Base-by-base conservation (phyloP, 2,888 invertebrate genomes). In the Diplolepis rosae region DNA sequence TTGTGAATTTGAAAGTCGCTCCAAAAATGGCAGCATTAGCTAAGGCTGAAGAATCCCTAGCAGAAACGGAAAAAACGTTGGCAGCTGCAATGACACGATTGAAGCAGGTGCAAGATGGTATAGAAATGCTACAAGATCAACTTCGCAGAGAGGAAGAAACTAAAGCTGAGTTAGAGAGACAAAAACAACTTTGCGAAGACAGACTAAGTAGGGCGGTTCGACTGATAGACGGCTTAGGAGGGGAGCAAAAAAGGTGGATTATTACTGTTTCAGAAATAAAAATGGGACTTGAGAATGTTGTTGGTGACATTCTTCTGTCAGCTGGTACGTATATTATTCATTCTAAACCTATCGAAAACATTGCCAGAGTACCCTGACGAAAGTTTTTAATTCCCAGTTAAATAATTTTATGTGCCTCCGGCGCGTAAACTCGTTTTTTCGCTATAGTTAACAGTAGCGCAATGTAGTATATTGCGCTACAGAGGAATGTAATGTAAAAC, bases 1-100 rank as follows among this genome's bases (percentile, higher is more conserved):
- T 94, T 85, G 96, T 97, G 0, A 96, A 96, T 82, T 91, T 92
- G 78, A 91, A 91, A 5, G 96, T 96, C 0, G 95, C 94, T 0
- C 98, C 98, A 0, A 98, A 98, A 89, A 96, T 96, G 89, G 94
- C 92, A 1, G 95, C 96, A 3, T 89, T 98, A 28, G 92, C 91
- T 0, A 90, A 91, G 32, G 97, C 98, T 0, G 93, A 93, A 56
- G 90, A 89, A 11, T 93, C 93, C n/a, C 89, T 96, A 0, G 90
- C 89, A 0, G 89, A 90, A 65, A 93, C 95, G 0, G 94, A 96
- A 88, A 90, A 90, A 82, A 89, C 90, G 79, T 87, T 96, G 76
- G 93, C 92, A 0, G 91, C 89, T 35, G 96, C 97, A 0, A 94
- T 94, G 90, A 93, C 92, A 0, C 94, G 94, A 86, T 93, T 98